Conservation (phyloP, 2,113 vertebrate species). For the Thunnus maccoyii region DNA sequence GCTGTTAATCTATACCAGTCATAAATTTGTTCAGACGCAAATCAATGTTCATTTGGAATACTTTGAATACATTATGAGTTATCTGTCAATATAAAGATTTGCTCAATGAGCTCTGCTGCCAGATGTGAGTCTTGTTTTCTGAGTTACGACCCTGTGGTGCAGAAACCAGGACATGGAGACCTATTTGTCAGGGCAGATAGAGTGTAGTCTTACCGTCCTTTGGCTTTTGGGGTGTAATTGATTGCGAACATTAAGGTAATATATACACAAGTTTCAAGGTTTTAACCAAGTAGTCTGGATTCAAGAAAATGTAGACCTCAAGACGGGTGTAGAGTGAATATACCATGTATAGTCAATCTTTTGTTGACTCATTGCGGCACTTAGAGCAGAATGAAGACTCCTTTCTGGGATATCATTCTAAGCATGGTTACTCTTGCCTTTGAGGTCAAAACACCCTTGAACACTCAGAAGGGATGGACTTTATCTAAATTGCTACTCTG, state of each 20-base stretch:
- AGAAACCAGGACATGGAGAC: conserved; percentile 31
- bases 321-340: conserved; percentile 18
- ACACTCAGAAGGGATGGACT: conserved; percentile 49
- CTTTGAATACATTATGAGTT: conserved; percentile 47
- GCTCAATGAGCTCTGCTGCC: conserved; percentile 35
- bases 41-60: conserved; percentile 54
- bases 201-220: conserved; percentile 42
- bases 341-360: conserved; percentile 26
- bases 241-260: conserved; percentile 60
- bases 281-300: conserved; percentile 36
- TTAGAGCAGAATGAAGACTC: conserved; percentile 43
- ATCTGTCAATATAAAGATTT: conserved; percentile 42
- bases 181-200: conserved; percentile 54
- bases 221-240: conserved; percentile 47
- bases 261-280: conserved; percentile 46
- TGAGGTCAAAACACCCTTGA: conserved; percentile 65
- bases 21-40: conserved; percentile 44
- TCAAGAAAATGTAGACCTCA: conserved; percentile 17
- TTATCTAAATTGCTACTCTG: conserved; percentile 71
- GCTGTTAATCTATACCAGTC: conserved; percentile 25
- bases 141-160: conserved; percentile 57
- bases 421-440: conserved; percentile 33
- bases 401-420: conserved; percentile 29
- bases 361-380: conserved; percentile 68
- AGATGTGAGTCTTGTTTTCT: conserved; percentile 38